These are phyloP conservation scores for Pungitius pungitius DNA, from an alignment of 2,113 vertebrate genomes.

Conservation along the genomic window DNA sequence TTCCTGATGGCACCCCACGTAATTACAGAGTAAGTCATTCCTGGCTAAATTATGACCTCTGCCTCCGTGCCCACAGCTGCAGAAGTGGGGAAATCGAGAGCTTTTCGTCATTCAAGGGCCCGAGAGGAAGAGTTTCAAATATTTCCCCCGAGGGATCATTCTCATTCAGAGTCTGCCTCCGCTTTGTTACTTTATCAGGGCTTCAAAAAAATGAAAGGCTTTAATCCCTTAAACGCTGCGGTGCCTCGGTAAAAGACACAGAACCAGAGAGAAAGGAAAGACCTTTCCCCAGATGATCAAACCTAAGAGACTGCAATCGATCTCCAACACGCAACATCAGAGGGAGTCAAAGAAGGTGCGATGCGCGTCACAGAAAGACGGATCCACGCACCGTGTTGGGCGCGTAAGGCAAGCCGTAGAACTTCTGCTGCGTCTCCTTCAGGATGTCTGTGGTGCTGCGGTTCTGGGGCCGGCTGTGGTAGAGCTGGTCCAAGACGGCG, in stretches of 20 bases:
- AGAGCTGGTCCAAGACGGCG: slow-evolving; percentile 93
- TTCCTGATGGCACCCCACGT: slow-evolving; percentile 68
- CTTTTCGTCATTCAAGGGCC: slow-evolving; percentile 66
- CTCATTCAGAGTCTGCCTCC: slow-evolving; percentile 66
- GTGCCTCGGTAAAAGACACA: slow-evolving; percentile 55
- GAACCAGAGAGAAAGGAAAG: slow-evolving; percentile 51
- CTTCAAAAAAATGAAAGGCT: slow-evolving; percentile 51
- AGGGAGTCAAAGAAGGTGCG: not conserved
- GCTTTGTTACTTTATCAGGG: slow-evolving; percentile 72
- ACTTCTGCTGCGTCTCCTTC: slow-evolving; percentile 89
- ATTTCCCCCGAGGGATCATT: slow-evolving; percentile 69
- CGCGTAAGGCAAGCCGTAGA: slow-evolving; percentile 91
- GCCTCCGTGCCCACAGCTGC: slow-evolving; percentile 64
- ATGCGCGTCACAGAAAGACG: not conserved
- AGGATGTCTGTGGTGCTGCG: slow-evolving; percentile 92
- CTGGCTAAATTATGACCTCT: slow-evolving; percentile 63
- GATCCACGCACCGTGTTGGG: slow-evolving; percentile 85
- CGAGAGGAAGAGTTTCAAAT: slow-evolving; percentile 70
- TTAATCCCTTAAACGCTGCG: slow-evolving; percentile 73
- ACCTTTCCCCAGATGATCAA: slow-evolving; percentile 54
- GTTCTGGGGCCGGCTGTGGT: slow-evolving; percentile 88
- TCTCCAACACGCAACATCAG: not conserved
- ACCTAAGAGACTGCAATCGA: slow-evolving; percentile 35
- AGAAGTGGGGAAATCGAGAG: slow-evolving; percentile 44
- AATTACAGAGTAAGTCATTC: slow-evolving; percentile 74